Evolutionary conservation across 1,140 invertebrate species (phyloP).

Genomic region (Coelopa frigida): DNA sequence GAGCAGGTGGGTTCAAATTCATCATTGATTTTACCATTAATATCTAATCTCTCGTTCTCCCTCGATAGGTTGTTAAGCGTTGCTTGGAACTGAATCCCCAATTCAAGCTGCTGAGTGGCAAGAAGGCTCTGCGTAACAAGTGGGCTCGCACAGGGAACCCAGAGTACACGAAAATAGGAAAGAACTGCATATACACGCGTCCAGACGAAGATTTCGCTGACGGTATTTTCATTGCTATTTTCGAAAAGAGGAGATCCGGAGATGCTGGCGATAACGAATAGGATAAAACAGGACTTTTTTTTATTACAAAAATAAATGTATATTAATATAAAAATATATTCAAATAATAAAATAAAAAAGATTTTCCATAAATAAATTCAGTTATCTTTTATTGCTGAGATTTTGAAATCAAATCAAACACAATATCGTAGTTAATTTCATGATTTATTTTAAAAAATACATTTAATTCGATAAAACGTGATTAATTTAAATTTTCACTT

Average conservation of each 20-base stretch:
- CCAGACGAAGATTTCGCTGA: conserved; percentile 73
- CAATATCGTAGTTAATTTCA: no score
- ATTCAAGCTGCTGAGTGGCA: conserved; percentile 57
- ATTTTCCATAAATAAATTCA: no score
- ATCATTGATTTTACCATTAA: neutral
- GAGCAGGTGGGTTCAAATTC: conserved; percentile 70
- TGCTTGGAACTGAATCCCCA: conserved; percentile 50
- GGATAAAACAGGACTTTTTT: no score
- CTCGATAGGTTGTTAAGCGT: conserved; percentile 39
- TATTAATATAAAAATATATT: no score
- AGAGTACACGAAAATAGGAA: conserved; percentile 54
- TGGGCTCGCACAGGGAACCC: conserved; percentile 63
- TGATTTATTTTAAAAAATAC: no score
- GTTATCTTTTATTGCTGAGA: no score
- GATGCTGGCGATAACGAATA: no score
- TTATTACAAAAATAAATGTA: no score
- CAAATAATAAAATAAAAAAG: no score
- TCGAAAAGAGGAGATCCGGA: conserved; percentile 55
- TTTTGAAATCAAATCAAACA: no score
- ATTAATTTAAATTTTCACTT: no score
- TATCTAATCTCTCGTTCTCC: neutral
- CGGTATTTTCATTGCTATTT: conserved; percentile 91
- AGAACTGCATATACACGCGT: conserved; percentile 70
- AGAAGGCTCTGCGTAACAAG: conserved; percentile 51
- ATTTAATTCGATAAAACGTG: no score